phyloP scores from a whole-genome alignment of 2,113 vertebrate genomes.

The Malaclemys terrapin region DNA sequence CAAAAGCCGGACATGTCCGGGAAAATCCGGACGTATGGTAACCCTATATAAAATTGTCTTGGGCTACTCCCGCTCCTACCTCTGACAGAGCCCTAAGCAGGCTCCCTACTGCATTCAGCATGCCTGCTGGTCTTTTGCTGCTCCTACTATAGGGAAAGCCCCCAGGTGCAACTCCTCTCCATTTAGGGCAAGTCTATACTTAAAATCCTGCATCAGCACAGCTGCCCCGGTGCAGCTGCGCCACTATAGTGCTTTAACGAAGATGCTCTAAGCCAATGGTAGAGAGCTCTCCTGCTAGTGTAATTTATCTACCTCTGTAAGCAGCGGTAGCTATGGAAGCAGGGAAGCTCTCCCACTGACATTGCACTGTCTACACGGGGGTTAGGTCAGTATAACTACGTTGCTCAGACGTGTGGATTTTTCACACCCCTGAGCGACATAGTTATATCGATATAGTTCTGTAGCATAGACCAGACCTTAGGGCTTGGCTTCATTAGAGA shows the following conservation, averaged over 20 bases:
- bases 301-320: not conserved
- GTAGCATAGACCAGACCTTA: not conserved
- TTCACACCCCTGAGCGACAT: not conserved
- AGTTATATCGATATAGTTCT: not conserved
- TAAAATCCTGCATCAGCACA: not conserved
- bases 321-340: not conserved
- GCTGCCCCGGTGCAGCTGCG: not conserved
- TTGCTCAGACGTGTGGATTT: not conserved
- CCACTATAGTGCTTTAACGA: not conserved
- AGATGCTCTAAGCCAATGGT: fast-evolving
- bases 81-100: not conserved
- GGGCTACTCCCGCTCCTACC: not conserved
- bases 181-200: not conserved
- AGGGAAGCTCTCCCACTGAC: not conserved
- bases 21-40: too few relatives aligned
- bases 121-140: not conserved
- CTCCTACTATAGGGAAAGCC: not conserved
- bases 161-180: not conserved
- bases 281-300: not conserved
- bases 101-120: not conserved
- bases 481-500: not conserved
- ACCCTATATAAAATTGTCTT: not conserved
- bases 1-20: too few relatives aligned
- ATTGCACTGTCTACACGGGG: not conserved
- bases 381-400: too few relatives aligned